A percentile compares a stretch with the other conserved stretches of the same genome.
Conservation (phyloP, 92 coral and sea anemone genomes). For the Desmophyllum pertusum region DNA sequence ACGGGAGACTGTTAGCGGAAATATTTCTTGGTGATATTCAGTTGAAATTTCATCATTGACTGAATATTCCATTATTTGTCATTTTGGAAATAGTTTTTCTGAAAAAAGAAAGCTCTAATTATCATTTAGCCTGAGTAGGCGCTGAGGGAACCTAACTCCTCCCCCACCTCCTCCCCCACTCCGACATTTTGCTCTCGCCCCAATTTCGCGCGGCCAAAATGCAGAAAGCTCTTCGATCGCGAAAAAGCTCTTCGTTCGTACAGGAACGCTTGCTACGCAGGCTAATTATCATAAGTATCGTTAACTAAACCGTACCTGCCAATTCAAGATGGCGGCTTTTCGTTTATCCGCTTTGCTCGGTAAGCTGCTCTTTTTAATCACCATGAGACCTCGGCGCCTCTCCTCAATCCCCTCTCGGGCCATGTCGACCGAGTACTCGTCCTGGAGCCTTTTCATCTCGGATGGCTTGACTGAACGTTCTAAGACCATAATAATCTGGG, state of each 20-base stretch:
- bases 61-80: neutral
- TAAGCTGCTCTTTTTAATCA: constrained; percentile 72
- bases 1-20: too few species aligned
- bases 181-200: too few species aligned
- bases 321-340: constrained; percentile 70
- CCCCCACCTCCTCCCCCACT: too few species aligned
- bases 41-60: neutral
- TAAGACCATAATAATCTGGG: constrained; percentile 84
- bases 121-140: too few species aligned
- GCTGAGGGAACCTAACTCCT: too few species aligned
- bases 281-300: neutral
- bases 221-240: too few species aligned
- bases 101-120: neutral
- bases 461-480: constrained; percentile 74
- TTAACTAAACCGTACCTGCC: constrained; percentile 70
- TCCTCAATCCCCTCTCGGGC: constrained; percentile 42
- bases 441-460: constrained; percentile 73
- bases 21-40: neutral
- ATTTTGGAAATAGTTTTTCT: neutral
- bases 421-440: constrained; percentile 82
- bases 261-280: too few species aligned
- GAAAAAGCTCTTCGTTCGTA: too few species aligned
- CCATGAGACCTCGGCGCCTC: constrained; percentile 84
- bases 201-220: too few species aligned
- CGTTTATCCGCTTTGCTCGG: constrained; percentile 73